Evolutionary conservation across 2,797 vertebrate genomes (phyloP), one percentile per base, ranked within the genome.

Genomic region (Vultur gryphus): DNA sequence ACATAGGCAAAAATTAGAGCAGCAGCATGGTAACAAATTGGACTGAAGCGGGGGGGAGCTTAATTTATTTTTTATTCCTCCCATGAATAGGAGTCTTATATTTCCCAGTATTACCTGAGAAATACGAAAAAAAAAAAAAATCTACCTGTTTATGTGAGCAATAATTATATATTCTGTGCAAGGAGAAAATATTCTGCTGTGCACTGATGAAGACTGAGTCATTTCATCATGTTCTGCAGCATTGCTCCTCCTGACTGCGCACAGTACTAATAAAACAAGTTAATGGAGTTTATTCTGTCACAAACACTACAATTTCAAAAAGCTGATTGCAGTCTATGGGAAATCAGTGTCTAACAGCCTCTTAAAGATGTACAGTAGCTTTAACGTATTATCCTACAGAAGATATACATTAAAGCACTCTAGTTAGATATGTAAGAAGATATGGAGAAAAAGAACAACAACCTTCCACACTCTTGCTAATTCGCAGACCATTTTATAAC

Each of bases 251-350:
- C 97, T 98, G 97, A 96, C 96, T 98, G 97, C 58, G 6, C 95
- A 95, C 95, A 97, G 97, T 86, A 92, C 95, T 98, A 98, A 98
- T 98, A 98, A 98, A 97, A 97, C 97, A 97, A 98, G 97, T 97
- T 98, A 98, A 98, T 98, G 98, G 97, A 98, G 96, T 98, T 98
- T 97, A 97, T 98, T 98, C 97, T 98, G 97, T 96, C 97, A 97
- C 95, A 97, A 98, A 98, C 93, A 85, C 95, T 96, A 96, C 95
- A 78, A 33, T 97, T 97, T 98, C 94, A 93, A 97, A 97, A 84
- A 95, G 92, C 95, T 97, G 97, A 97, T 97, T 98, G 91, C 96
- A 96, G 95, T 95, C 95, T 97, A 91, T 91, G 92, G 94, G 96
- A 98, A 97, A 97, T 93, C 86, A 95, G 95, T 75, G 88, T 96